These are phyloP conservation scores for Hydrotaea diabolus DNA, from an alignment of 2,888 invertebrate species.

Conservation along the genomic window DNA sequence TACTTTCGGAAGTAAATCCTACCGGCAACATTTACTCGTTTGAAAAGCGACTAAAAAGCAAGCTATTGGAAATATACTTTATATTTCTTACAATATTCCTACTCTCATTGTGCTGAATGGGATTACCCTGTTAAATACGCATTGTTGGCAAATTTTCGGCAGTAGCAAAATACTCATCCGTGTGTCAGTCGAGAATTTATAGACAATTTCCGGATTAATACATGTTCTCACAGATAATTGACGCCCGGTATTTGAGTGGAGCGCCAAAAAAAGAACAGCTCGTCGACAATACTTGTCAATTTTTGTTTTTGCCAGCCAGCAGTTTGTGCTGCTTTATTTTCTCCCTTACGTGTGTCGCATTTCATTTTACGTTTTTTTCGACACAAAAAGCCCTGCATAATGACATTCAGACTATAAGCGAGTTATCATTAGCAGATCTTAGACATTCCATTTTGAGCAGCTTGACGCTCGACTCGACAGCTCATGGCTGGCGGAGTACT, in stretches of 20 bases:
- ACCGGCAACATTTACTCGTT: no score
- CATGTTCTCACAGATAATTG: slow-evolving; percentile 37
- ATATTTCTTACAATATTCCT: neutral
- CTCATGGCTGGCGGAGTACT: slow-evolving; percentile 4
- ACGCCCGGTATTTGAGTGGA: slow-evolving; percentile 39
- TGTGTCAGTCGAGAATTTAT: slow-evolving; percentile 55
- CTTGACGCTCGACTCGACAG: slow-evolving; percentile 40
- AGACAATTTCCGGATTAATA: slow-evolving; percentile 56
- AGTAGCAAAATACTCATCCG: slow-evolving; percentile 45
- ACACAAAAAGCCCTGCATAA: slow-evolving; percentile 31
- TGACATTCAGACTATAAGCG: slow-evolving; percentile 33
- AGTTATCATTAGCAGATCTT: slow-evolving; percentile 50
- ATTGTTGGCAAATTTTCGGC: slow-evolving; percentile 38
- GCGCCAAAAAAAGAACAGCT: neutral
- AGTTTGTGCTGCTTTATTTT: neutral
- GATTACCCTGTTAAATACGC: no score
- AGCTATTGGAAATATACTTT: no score
- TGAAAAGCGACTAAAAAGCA: no score
- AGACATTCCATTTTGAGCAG: slow-evolving; percentile 43
- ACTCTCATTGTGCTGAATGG: no score
- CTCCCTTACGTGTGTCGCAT: neutral
- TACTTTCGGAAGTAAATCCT: no score
- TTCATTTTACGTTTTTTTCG: slow-evolving; percentile 28
- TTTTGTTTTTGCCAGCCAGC: neutral
- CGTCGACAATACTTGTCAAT: neutral